Conservation (phyloP, 2,113 vertebrate genomes). For the Strigops habroptila region DNA sequence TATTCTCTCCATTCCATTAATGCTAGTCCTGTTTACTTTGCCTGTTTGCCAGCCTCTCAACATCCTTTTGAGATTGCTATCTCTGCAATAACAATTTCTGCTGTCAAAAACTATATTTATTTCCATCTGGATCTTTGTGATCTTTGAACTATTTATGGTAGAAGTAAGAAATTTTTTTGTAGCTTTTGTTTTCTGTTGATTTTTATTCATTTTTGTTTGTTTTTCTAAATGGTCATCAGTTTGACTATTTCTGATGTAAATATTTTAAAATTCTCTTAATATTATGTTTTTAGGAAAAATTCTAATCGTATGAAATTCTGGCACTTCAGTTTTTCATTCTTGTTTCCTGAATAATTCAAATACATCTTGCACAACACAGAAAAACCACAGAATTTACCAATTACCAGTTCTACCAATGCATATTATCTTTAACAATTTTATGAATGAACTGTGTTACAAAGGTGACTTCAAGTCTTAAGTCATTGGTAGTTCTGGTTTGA, state of each 20-base stretch:
- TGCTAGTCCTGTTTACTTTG: neutral
- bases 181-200: neutral
- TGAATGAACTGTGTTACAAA: neutral
- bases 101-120: neutral
- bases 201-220: neutral
- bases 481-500: neutral
- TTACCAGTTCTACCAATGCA: neutral
- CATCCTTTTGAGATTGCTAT: neutral
- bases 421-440: neutral
- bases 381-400: neutral
- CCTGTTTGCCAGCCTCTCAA: neutral
- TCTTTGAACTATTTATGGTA: slow-evolving; percentile 8
- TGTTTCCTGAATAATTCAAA: neutral
- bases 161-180: neutral
- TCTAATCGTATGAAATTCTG: neutral
- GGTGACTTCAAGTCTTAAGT: neutral
- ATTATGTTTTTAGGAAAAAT: neutral
- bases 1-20: neutral
- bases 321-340: neutral
- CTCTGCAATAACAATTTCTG: neutral
- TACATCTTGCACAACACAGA: neutral
- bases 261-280: neutral
- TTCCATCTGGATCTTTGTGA: neutral
- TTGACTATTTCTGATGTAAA: neutral
- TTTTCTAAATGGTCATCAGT: neutral